Evolutionary conservation across 2,797 vertebrate genomes (phyloP).

Genomic region (Danio aesculapii): DNA sequence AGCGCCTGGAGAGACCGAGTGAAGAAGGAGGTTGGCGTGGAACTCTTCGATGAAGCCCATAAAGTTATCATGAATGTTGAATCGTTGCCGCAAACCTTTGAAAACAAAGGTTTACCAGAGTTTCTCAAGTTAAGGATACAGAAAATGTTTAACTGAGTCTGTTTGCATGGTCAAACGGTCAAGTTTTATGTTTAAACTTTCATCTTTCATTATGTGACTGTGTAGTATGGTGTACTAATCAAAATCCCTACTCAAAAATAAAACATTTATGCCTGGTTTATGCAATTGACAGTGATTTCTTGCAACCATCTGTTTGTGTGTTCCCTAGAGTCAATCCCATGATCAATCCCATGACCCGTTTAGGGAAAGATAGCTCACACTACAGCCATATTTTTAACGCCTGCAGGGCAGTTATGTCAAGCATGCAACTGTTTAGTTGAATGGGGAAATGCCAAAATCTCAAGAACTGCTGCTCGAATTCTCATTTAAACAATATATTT

Average conservation of each 20-base stretch:
- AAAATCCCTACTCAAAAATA: neutral
- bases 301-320: neutral
- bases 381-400: neutral
- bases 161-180: neutral
- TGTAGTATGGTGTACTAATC: neutral
- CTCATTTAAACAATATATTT: neutral
- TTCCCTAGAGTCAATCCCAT: neutral
- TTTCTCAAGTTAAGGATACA: conserved; percentile 35
- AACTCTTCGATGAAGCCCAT: conserved; percentile 84
- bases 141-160: conserved; percentile 59
- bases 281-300: neutral
- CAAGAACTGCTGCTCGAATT: neutral
- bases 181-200: neutral
- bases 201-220: neutral
- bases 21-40: conserved; percentile 75
- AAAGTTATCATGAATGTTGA: conserved; percentile 65
- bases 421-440: neutral
- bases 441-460: neutral
- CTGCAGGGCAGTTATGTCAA: neutral
- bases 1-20: conserved; percentile 81
- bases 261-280: neutral
- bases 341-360: neutral
- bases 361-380: neutral
- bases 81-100: conserved; percentile 39
- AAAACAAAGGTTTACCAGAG: conserved; percentile 47